phyloP scores from a whole-genome alignment of 2,113 vertebrate species.

The Polyodon spathula region DNA sequence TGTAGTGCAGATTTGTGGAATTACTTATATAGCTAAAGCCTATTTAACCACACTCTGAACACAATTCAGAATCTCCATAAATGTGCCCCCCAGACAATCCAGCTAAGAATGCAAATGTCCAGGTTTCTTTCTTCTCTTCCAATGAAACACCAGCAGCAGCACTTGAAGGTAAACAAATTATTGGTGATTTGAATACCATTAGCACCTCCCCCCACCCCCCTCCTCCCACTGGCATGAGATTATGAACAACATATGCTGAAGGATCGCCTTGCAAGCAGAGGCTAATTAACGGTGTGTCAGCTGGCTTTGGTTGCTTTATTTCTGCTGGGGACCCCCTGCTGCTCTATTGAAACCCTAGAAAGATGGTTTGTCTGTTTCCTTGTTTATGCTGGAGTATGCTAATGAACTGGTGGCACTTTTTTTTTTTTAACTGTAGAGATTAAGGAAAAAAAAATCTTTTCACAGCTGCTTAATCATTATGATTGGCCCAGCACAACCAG shows the following conservation, averaged over 20 bases:
- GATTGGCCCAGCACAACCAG: constrained; percentile 18
- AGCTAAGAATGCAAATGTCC: constrained; percentile 28
- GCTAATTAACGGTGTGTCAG: constrained; percentile 40
- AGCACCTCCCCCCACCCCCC: constrained; percentile 25
- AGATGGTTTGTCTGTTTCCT: constrained; percentile 16
- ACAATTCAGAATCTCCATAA: too few relatives aligned
- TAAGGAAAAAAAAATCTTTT: constrained; percentile 37
- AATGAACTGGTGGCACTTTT: constrained; percentile 27
- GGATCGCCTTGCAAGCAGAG: constrained; percentile 29
- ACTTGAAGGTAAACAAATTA: constrained; percentile 28
- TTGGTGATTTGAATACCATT: constrained; percentile 35
- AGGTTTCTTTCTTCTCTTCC: not conserved
- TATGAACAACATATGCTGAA: constrained; percentile 32
- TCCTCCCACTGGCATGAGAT: constrained; percentile 26
- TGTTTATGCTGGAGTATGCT: constrained; percentile 38
- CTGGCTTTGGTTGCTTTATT: constrained; percentile 25
- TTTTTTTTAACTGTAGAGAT: constrained; percentile 34
- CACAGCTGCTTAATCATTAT: constrained; percentile 38
- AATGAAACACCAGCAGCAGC: constrained; percentile 21
- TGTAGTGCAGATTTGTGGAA: too few relatives aligned
- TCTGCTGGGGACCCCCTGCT: constrained; percentile 34
- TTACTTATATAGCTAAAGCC: too few relatives aligned
- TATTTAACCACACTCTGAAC: too few relatives aligned
- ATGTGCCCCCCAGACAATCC: constrained; percentile 22
- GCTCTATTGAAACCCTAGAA: constrained; percentile 35